These are phyloP conservation scores for Phycodurus eques DNA, from an alignment of 2,113 vertebrate species.

Conservation along the genomic window DNA sequence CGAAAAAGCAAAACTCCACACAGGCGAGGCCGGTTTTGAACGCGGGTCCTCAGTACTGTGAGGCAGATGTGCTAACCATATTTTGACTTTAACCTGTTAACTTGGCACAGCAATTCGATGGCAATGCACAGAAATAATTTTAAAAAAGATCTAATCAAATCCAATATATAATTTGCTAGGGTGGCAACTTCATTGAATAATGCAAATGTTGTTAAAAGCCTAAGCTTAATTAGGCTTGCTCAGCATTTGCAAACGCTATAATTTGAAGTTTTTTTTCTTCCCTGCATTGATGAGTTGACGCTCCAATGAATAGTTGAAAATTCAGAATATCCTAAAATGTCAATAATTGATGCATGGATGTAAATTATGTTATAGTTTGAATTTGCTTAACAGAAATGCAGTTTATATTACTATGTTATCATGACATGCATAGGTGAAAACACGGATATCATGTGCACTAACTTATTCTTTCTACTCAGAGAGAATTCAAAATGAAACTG, in stretches of 20 bases:
- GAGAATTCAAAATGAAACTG: conserved; percentile 2
- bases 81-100: not conserved
- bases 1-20: too few relatives aligned
- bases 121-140: not conserved
- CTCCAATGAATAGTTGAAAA: not conserved
- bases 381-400: not conserved
- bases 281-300: conserved; percentile 8
- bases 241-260: conserved; percentile 14
- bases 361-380: not conserved
- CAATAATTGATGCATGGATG: conserved; percentile 14
- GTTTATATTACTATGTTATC: too few relatives aligned
- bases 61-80: too few relatives aligned
- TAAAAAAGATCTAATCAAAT: not conserved
- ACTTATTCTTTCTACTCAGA: not conserved
- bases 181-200: conserved; percentile 15
- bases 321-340: too few relatives aligned
- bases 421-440: not conserved
- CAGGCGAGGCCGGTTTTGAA: too few relatives aligned
- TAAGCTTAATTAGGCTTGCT: conserved; percentile 6
- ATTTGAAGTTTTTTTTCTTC: conserved; percentile 16
- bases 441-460: too few relatives aligned
- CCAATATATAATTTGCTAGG: not conserved
- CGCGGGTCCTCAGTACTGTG: too few relatives aligned
- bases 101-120: not conserved
- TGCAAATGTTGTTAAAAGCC: conserved; percentile 15